Conservation (phyloP, 2,797 vertebrate genomes). For the Sternotherus odoratus region DNA sequence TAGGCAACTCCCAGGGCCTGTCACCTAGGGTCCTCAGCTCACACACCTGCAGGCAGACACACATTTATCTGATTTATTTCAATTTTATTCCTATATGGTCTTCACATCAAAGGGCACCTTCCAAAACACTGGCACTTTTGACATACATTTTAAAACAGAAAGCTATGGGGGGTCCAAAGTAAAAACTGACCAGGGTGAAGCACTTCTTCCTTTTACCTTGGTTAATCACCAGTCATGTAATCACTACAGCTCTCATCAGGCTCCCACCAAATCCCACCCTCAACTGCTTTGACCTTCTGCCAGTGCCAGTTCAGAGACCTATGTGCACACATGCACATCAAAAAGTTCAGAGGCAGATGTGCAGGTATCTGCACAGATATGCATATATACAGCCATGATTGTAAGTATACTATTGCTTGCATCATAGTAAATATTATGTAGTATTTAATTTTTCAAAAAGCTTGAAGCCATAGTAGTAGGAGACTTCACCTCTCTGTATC, state of each 20-base stretch:
- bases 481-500: accelerated
- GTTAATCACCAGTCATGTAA: neutral
- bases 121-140: accelerated
- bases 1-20: accelerated
- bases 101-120: neutral
- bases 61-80: neutral
- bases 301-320: neutral
- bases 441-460: neutral
- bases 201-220: neutral
- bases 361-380: neutral
- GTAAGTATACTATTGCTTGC: neutral
- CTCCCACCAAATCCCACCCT: neutral
- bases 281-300: accelerated
- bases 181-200: neutral
- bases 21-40: neutral
- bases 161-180: neutral
- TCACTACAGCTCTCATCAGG: accelerated
- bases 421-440: neutral
- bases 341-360: neutral
- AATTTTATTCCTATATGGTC: accelerated
- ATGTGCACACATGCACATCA: neutral
- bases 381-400: slow-evolving; percentile 1
- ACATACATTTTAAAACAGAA: accelerated
- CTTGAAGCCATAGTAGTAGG: neutral
- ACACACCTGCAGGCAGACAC: accelerated